Evolutionary conservation across 2,113 vertebrate species (phyloP).

Genomic region (Dissostichus mawsoni): DNA sequence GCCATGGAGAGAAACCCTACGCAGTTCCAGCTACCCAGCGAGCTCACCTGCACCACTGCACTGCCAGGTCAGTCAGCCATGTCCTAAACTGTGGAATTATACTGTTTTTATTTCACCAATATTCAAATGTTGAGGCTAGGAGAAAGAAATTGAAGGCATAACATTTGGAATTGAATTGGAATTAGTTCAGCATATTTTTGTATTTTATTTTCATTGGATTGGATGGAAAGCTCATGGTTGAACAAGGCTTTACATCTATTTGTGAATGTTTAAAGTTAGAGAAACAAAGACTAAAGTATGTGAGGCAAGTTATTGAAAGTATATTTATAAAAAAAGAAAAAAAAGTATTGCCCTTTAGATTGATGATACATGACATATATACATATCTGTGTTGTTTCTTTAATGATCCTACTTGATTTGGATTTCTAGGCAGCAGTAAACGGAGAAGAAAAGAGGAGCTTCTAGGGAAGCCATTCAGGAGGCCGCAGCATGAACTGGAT

Average conservation of each 20-base stretch:
- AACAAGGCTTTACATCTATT: neutral
- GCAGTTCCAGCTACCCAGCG: slow-evolving; percentile 97
- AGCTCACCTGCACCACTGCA: slow-evolving; percentile 97
- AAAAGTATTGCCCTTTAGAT: neutral
- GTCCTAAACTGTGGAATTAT: neutral
- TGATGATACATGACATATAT: neutral
- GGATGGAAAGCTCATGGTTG: neutral
- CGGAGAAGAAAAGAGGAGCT: slow-evolving; percentile 95
- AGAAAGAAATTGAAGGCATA: neutral
- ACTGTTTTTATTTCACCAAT: neutral
- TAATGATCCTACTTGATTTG: neutral
- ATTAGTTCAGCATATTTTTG: neutral
- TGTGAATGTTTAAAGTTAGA: neutral
- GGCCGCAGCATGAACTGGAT: slow-evolving; percentile 96
- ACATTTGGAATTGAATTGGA: neutral
- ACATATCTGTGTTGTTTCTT: neutral
- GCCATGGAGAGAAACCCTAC: slow-evolving; percentile 98
- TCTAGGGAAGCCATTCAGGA: slow-evolving; percentile 94
- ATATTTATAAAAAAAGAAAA: neutral
- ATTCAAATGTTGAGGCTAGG: neutral
- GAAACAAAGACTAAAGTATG: neutral
- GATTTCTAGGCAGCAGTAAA: slow-evolving; percentile 93
- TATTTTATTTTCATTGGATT: neutral
- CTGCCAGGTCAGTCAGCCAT: slow-evolving; percentile 88
- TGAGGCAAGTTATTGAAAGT: neutral